phyloP scores from a whole-genome alignment of 2,113 vertebrate genomes.

The Caranx ignobilis region DNA sequence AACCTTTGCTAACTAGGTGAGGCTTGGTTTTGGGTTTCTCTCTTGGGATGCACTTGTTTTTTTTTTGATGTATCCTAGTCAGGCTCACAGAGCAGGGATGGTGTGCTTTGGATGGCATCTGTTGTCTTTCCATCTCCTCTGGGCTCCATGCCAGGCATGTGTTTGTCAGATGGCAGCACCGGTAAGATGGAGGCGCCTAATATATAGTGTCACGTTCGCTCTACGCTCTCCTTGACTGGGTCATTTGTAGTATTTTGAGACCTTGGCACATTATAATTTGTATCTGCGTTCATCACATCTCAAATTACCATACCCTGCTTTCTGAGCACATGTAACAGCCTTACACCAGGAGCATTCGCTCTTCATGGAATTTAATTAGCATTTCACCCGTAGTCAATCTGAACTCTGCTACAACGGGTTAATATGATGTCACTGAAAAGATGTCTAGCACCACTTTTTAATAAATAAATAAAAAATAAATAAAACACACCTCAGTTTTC shows the following conservation, averaged over 20 bases:
- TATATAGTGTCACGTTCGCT: constrained; percentile 62
- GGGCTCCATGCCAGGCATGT: constrained; percentile 74
- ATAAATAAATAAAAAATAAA: not conserved
- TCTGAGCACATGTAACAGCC: constrained; percentile 8
- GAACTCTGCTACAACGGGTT: constrained; percentile 1
- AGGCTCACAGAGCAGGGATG: constrained; percentile 56
- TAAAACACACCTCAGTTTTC: not conserved
- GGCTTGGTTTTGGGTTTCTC: constrained; percentile 32
- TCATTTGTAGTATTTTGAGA: constrained; percentile 68
- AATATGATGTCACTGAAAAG: not conserved
- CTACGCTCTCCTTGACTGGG: constrained; percentile 65
- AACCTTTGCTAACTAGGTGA: constrained; percentile 26
- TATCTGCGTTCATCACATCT: constrained; percentile 53
- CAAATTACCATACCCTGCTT: constrained; percentile 38
- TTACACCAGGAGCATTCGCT: constrained; percentile 19
- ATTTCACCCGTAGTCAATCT: constrained; percentile 1
- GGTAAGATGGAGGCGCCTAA: constrained; percentile 74
- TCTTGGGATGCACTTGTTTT: constrained; percentile 36
- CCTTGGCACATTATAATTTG: constrained; percentile 45
- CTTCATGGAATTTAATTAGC: constrained; percentile 19
- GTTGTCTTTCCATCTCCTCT: constrained; percentile 71
- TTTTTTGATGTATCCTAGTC: constrained; percentile 46
- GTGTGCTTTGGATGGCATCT: constrained; percentile 76
- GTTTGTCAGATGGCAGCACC: constrained; percentile 76
- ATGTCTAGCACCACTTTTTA: not conserved